Evolutionary conservation across 2,888 invertebrate species (phyloP).

Genomic region (Folsomia manolachei): DNA sequence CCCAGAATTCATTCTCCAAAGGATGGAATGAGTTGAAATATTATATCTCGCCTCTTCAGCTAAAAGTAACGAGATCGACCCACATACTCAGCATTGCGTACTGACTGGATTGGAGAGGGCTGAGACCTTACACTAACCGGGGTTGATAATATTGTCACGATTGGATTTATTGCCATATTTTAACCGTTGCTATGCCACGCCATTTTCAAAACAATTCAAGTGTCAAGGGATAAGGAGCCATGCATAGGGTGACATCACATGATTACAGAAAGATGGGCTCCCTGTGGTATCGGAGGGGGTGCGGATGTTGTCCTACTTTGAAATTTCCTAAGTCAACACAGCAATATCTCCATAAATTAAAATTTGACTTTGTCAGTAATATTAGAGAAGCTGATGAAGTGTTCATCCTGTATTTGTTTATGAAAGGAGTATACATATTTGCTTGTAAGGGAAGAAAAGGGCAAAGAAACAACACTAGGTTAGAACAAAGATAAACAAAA

Average conservation of each 20-base stretch:
- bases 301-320: no score
- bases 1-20: not conserved
- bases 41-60: not conserved
- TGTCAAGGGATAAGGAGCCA: no score
- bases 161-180: not conserved
- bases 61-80: not conserved
- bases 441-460: no score
- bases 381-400: no score
- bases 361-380: no score
- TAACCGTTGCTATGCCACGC: not conserved
- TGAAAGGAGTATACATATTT: no score
- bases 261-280: not conserved
- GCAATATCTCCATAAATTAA: no score
- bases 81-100: not conserved
- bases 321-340: no score
- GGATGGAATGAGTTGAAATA: not conserved
- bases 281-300: not conserved
- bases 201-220: slow-evolving; percentile 3
- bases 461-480: no score
- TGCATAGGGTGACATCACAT: not conserved
- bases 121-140: not conserved
- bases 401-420: no score
- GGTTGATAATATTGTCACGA: slow-evolving; percentile 1
- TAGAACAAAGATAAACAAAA: no score
- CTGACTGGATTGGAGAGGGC: no score